phyloP scores from a whole-genome alignment of 2,113 vertebrate genomes.

The Hassar affinis region DNA sequence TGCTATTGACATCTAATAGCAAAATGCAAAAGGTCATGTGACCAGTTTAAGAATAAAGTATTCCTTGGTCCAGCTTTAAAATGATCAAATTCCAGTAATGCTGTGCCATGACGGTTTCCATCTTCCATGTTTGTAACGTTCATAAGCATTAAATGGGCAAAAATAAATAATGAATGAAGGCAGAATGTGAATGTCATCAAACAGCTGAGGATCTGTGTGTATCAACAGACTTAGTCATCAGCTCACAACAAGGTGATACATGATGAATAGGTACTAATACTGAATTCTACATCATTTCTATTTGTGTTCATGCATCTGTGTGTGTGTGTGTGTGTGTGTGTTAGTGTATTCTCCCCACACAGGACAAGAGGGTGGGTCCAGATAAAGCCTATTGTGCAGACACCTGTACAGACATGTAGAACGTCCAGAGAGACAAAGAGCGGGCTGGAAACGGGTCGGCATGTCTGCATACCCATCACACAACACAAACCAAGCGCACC shows the following conservation, averaged over 20 bases:
- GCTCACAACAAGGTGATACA: neutral
- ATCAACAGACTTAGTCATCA: neutral
- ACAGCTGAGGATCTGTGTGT: neutral
- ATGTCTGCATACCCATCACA: conserved; percentile 35
- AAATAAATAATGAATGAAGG: neutral
- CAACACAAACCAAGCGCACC: conserved; percentile 24
- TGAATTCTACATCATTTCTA: conserved; percentile 9
- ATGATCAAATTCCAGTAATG: neutral
- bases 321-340: conserved; percentile 21
- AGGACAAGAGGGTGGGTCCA: conserved; percentile 27
- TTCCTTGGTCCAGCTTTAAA: neutral
- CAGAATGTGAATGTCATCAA: neutral
- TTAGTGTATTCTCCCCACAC: conserved; percentile 23
- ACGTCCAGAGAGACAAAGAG: conserved; percentile 11
- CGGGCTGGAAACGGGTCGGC: conserved; percentile 27
- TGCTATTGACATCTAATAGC: neutral
- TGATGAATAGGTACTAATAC: neutral
- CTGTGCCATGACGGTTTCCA: neutral
- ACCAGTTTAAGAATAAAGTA: neutral
- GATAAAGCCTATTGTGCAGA: conserved; percentile 49
- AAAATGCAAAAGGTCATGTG: neutral
- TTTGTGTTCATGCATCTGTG: conserved; percentile 24
- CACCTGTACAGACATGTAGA: conserved; percentile 55
- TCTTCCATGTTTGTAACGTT: neutral
- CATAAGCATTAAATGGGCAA: neutral